Conservation (phyloP, 2,888 invertebrate species). For the Rhopalosiphum nymphaeae region DNA sequence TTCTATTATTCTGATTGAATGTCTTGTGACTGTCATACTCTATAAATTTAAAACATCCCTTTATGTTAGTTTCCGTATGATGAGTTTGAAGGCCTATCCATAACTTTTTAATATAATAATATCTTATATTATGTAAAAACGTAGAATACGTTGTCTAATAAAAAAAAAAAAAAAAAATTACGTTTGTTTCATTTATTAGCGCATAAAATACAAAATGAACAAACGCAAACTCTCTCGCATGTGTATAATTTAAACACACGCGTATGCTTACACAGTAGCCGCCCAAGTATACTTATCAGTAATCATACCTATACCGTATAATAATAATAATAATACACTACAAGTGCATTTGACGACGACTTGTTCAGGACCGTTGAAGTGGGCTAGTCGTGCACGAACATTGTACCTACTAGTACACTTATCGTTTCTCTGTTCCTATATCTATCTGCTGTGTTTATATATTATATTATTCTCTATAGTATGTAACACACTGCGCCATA, state of each 20-base stretch:
- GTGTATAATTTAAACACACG: background rate
- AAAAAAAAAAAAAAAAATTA: background rate
- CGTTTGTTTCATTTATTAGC: background rate
- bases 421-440: background rate
- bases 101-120: background rate
- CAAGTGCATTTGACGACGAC: background rate
- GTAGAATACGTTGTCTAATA: background rate
- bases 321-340: background rate
- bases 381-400: background rate
- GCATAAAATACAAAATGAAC: background rate
- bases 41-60: background rate
- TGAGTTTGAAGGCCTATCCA: background rate
- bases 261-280: background rate
- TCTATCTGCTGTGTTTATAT: background rate
- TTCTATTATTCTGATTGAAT: background rate
- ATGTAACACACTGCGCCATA: background rate
- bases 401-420: background rate
- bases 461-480: background rate
- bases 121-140: background rate
- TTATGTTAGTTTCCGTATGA: background rate
- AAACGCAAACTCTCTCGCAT: background rate
- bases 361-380: background rate
- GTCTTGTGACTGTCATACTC: background rate
- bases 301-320: background rate
- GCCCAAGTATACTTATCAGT: background rate